phyloP scores from a whole-genome alignment of 2,113 vertebrate genomes.

The Felis catus region F.catus_Fca126_mat1.0 CM031414.1:126297001-126297500 shows the following conservation, averaged over 20 bases:
- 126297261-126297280: no score
- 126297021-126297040: background rate
- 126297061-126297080: background rate
- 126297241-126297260: no score
- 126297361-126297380: no score
- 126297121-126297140: background rate
- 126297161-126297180: background rate
- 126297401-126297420: background rate
- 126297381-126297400: no score
- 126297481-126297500: background rate
- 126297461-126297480: background rate
- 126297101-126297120: background rate
- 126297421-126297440: background rate
- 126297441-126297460: background rate
- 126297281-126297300: no score
- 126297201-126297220: no score
- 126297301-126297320: no score
- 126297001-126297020: background rate
- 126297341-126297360: no score
- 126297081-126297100: background rate
- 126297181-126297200: constrained; percentile 5
- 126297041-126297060: background rate
- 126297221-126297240: no score
- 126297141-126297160: background rate
- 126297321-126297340: no score